A percentile compares a stretch with the other conserved stretches of the same genome.
Evolutionary conservation across 2,797 vertebrate genomes (phyloP).

Genomic region (Caiman crocodilus): DNA sequence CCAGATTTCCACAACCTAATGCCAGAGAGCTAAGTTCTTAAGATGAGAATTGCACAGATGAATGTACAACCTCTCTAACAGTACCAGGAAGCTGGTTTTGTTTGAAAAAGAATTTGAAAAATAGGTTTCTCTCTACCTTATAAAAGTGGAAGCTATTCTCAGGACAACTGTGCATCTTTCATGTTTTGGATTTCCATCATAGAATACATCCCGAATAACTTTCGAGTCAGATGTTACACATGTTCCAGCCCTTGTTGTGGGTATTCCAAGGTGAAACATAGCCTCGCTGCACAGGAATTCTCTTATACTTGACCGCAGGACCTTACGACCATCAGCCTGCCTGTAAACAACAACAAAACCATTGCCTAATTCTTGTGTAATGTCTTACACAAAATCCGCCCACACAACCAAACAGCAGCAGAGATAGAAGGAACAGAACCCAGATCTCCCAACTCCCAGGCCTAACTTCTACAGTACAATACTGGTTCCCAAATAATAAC

Average conservation of each 20-base stretch:
- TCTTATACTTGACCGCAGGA: conserved; percentile 94
- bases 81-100: background rate
- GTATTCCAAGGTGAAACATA: conserved; percentile 92
- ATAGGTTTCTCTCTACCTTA: conserved; percentile 83
- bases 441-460: background rate
- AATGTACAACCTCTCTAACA: no score
- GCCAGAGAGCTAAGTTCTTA: background rate
- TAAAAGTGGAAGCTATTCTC: conserved; percentile 93
- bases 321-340: conserved; percentile 96
- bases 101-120: background rate
- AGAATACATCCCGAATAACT: conserved; percentile 90
- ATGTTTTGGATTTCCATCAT: conserved; percentile 88
- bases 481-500: background rate
- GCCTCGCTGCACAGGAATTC: conserved; percentile 98
- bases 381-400: no score
- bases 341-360: conserved; percentile 63
- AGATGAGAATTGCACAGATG: fast-evolving
- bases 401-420: background rate
- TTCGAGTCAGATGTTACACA: conserved; percentile 91
- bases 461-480: background rate
- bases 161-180: conserved; percentile 94
- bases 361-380: fast-evolving
- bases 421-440: background rate
- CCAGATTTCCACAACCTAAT: background rate
- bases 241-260: conserved; percentile 92